A percentile compares a stretch with the other conserved stretches of the same genome.
phyloP scores from a whole-genome alignment of 2,888 invertebrate species.

The Eristalis pertinax region DNA sequence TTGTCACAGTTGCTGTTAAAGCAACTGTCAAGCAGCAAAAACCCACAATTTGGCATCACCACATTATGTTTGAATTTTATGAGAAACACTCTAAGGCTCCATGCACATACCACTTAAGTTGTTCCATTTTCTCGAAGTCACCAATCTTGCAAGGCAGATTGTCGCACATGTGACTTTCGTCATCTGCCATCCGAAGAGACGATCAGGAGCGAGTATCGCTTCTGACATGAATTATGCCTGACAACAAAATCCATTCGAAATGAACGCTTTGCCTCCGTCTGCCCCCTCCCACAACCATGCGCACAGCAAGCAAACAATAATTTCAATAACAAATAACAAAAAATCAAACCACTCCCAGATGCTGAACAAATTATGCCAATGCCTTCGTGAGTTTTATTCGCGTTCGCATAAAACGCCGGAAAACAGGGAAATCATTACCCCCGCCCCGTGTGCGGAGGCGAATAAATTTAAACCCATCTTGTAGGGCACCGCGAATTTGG shows the following conservation, averaged over 20 bases:
- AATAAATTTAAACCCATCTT: too few relatives aligned
- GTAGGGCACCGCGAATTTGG: constrained; percentile 10
- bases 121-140: background rate
- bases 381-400: constrained; percentile 29
- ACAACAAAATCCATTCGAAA: background rate
- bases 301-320: constrained; percentile 26
- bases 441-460: too few relatives aligned
- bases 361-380: constrained; percentile 33
- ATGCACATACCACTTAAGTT: background rate
- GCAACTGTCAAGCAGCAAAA: too few relatives aligned
- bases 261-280: background rate
- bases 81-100: background rate
- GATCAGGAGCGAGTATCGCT: background rate
- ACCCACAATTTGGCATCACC: background rate
- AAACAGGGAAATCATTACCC: constrained; percentile 38
- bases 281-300: background rate
- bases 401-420: constrained; percentile 7
- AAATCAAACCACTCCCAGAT: constrained; percentile 28
- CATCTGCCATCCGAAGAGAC: background rate
- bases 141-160: background rate
- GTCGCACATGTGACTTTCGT: background rate
- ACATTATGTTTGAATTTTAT: background rate
- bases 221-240: background rate
- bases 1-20: background rate
- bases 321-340: constrained; percentile 4